Conservation (phyloP, 2,113 vertebrate genomes). For the Heptranchias perlo region DNA sequence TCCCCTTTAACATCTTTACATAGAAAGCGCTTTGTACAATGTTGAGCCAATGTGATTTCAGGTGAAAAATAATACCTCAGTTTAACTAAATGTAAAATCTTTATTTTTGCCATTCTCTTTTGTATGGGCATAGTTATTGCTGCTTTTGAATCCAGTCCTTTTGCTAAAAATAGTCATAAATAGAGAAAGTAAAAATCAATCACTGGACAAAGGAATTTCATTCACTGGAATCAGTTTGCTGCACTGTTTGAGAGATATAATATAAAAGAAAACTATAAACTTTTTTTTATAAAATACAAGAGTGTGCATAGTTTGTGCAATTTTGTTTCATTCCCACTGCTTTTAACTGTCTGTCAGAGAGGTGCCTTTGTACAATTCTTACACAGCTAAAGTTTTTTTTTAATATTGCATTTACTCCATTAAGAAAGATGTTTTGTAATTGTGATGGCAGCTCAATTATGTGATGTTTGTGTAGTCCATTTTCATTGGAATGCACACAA, state of each 20-base stretch:
- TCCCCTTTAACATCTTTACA: background rate
- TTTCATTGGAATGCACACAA: conserved; percentile 36
- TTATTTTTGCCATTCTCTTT: background rate
- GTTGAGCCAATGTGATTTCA: background rate
- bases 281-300: background rate
- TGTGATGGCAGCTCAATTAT: background rate
- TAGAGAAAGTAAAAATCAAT: background rate
- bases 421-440: background rate
- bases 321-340: background rate
- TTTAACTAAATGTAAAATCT: background rate
- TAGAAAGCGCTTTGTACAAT: background rate
- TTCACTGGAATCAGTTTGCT: background rate
- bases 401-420: background rate
- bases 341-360: background rate
- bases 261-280: background rate
- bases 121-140: background rate
- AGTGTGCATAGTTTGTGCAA: background rate
- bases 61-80: background rate
- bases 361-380: background rate
- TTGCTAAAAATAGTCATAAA: background rate
- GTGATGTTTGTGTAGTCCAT: background rate
- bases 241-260: background rate
- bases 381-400: background rate
- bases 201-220: background rate
- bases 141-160: background rate